These are phyloP conservation scores for Gobio gobio DNA, from an alignment of 2,113 vertebrate species.

Conservation along the genomic window DNA sequence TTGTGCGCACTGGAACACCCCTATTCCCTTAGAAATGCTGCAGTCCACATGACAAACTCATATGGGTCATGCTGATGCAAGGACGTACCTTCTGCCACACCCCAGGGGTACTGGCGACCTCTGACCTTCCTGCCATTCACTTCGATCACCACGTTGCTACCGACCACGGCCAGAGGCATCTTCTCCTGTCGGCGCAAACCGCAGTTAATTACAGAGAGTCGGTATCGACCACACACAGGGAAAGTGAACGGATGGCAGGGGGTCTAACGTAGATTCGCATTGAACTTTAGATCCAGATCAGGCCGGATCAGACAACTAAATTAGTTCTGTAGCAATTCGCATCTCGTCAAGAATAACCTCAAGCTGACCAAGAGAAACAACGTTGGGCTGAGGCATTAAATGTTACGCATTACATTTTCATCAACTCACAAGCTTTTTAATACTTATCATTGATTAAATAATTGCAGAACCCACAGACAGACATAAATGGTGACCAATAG, in stretches of 20 bases:
- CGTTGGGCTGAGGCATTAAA: not conserved
- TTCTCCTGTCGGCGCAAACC: constrained; percentile 70
- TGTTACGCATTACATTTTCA: too few relatives aligned
- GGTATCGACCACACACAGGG: constrained; percentile 13
- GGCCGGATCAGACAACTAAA: not conserved
- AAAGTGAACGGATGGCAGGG: not conserved
- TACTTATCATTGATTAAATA: too few relatives aligned
- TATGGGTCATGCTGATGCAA: not conserved
- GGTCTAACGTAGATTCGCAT: not conserved
- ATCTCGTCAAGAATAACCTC: not conserved
- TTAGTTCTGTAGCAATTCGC: not conserved
- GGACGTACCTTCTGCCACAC: constrained; percentile 81
- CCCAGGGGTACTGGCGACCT: constrained; percentile 84
- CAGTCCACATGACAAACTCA: constrained; percentile 8
- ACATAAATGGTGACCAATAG: too few relatives aligned
- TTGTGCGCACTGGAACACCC: not conserved
- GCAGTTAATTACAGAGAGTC: constrained; percentile 7
- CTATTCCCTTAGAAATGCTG: constrained; percentile 16
- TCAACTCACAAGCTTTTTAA: too few relatives aligned
- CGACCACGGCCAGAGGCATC: constrained; percentile 81
- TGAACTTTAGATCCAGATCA: not conserved
- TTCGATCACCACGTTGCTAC: constrained; percentile 80
- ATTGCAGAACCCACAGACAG: too few relatives aligned
- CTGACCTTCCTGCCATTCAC: constrained; percentile 81
- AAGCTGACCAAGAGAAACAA: not conserved